A percentile compares a stretch with the other conserved stretches of the same genome.
phyloP scores from a whole-genome alignment of 2,797 vertebrate genomes.

The Rhincodon typus region DNA sequence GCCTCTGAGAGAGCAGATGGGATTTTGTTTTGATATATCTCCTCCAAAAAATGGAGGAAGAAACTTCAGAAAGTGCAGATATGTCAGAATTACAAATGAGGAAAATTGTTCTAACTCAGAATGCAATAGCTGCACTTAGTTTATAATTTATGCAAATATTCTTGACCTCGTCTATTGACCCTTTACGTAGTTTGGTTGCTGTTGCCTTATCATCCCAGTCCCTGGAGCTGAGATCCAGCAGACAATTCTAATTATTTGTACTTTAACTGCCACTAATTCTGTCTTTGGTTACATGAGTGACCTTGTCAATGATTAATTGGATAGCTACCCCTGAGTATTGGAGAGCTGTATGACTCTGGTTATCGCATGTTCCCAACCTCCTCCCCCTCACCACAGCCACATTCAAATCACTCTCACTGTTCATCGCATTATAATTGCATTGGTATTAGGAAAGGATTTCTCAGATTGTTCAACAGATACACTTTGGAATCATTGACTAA shows the following conservation, averaged over 20 bases:
- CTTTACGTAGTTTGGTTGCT: not conserved
- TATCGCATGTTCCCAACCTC: not conserved
- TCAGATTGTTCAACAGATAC: slow-evolving; percentile 13
- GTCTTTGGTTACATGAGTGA: slow-evolving; percentile 10
- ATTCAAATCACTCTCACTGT: not conserved
- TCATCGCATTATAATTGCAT: not conserved
- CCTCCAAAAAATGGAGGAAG: not conserved
- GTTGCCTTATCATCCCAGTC: not conserved
- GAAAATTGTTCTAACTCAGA: not conserved
- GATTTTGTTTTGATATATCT: not conserved
- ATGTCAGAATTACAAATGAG: not conserved
- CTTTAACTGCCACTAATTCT: slow-evolving; percentile 31
- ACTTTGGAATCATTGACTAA: not conserved
- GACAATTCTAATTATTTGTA: slow-evolving; percentile 31
- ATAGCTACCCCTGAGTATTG: not conserved
- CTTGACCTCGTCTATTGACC: not conserved
- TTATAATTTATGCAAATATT: not conserved
- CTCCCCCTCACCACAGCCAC: not conserved
- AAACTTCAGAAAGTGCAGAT: not conserved
- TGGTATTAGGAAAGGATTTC: not conserved
- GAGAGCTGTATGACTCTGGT: not conserved
- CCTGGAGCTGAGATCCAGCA: not conserved
- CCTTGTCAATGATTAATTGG: slow-evolving; percentile 34
- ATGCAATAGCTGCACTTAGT: not conserved
- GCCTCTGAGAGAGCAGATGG: not conserved